phyloP scores from a whole-genome alignment of 2,113 vertebrate genomes.

The Pachyramphus minor region DNA sequence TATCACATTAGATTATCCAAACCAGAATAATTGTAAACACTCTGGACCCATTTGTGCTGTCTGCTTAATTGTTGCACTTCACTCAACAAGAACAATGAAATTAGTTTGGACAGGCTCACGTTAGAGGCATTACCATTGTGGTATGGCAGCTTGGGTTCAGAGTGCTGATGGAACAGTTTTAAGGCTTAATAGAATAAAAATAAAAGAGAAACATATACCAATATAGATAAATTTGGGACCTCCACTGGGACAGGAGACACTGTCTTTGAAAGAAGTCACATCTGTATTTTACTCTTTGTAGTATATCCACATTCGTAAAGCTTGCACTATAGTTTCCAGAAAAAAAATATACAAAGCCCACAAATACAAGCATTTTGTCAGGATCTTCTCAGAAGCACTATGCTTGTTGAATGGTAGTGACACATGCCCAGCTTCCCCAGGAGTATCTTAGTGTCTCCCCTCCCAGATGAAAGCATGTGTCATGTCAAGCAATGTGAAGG shows the following conservation, averaged over 20 bases:
- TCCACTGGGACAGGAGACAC: not conserved
- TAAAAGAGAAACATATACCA: not conserved
- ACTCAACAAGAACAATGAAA: constrained; percentile 30
- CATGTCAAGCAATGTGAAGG: not conserved
- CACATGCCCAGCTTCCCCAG: not conserved
- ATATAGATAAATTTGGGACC: not conserved
- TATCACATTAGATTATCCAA: constrained; percentile 33
- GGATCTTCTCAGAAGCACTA: not conserved
- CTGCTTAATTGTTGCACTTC: constrained; percentile 40
- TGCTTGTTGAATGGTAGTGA: not conserved
- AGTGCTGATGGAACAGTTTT: not conserved
- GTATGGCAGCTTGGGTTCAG: not conserved
- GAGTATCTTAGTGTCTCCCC: not conserved
- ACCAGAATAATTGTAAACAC: constrained; percentile 48
- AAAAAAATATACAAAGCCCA: not conserved
- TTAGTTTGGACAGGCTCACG: constrained; percentile 30
- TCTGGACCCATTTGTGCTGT: not conserved
- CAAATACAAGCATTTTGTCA: not conserved
- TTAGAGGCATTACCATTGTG: not conserved
- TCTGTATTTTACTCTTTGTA: not conserved
- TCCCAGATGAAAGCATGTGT: not conserved
- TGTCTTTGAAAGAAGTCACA: not conserved
- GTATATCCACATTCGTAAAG: not conserved
- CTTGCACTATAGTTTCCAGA: not conserved
- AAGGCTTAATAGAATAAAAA: constrained; percentile 1